Percentiles rank a stretch among this genome's conserved stretches.
Conservation (phyloP, 2,113 vertebrate species). For the Callaeas wilsoni region DNA sequence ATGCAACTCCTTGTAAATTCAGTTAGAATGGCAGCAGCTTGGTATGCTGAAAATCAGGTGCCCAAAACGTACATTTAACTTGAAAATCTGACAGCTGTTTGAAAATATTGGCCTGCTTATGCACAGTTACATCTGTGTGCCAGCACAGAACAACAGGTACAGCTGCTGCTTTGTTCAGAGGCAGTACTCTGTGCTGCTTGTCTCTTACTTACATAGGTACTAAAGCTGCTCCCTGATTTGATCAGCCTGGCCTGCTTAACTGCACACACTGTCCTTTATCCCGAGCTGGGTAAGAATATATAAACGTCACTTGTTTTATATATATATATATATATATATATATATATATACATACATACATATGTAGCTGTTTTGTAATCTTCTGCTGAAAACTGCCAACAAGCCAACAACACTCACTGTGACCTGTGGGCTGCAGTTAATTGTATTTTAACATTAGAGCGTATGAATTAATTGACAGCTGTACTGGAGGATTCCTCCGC, state of each 20-base stretch:
- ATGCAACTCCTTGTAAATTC: background rate
- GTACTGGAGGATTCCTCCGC: background rate
- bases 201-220: background rate
- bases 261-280: background rate
- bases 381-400: background rate
- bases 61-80: background rate
- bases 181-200: background rate
- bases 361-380: background rate
- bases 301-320: background rate
- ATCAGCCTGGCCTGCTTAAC: background rate
- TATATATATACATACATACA: rapidly evolving
- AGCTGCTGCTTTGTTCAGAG: background rate
- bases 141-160: background rate
- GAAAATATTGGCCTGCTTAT: background rate
- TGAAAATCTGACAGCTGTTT: background rate
- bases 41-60: background rate
- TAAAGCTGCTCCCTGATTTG: background rate
- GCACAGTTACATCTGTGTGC: background rate
- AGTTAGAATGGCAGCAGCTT: background rate
- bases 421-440: background rate
- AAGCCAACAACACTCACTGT: background rate
- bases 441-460: background rate
- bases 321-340: no score
- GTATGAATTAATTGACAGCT: background rate
- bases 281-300: background rate